Evolutionary conservation across 2,797 vertebrate genomes (phyloP).

Genomic region (Oryzias sinensis): DNA sequence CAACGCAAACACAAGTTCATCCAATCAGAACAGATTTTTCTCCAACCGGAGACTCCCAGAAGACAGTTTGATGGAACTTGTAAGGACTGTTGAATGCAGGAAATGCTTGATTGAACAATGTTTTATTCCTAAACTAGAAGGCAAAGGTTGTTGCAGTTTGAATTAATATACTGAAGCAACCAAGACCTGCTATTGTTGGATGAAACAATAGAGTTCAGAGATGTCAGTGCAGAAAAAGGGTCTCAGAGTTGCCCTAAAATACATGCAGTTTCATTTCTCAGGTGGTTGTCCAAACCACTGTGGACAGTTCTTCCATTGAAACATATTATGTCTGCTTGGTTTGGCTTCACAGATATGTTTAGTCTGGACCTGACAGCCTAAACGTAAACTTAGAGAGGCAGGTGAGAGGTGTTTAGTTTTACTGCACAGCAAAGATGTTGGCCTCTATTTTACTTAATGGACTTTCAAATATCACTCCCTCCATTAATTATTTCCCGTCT

Average conservation of each 20-base stretch:
- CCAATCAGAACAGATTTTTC: conserved; percentile 14
- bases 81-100: neutral
- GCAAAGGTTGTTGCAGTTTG: neutral
- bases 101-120: neutral
- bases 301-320: conserved; percentile 3
- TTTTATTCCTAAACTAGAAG: conserved; percentile 15
- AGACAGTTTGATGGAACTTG: conserved; percentile 9
- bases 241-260: neutral
- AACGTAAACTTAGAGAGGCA: conserved; percentile 33
- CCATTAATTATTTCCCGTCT: conserved; percentile 7
- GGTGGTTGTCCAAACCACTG: neutral
- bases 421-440: neutral
- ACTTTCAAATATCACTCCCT: neutral
- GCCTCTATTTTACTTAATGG: neutral
- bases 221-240: neutral
- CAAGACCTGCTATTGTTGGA: neutral
- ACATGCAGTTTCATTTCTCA: neutral
- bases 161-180: too few species aligned
- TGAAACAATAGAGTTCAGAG: neutral
- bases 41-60: conserved; percentile 4
- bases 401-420: conserved; percentile 26
- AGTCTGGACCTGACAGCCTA: conserved; percentile 41
- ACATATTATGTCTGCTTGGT: conserved; percentile 40
- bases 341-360: conserved; percentile 44
- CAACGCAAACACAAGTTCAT: conserved; percentile 8